Evolutionary conservation across 2,888 invertebrate species (phyloP), one percentile per base, ranked within the genome.

Genomic region (Gisinianus flammeolus): DNA sequence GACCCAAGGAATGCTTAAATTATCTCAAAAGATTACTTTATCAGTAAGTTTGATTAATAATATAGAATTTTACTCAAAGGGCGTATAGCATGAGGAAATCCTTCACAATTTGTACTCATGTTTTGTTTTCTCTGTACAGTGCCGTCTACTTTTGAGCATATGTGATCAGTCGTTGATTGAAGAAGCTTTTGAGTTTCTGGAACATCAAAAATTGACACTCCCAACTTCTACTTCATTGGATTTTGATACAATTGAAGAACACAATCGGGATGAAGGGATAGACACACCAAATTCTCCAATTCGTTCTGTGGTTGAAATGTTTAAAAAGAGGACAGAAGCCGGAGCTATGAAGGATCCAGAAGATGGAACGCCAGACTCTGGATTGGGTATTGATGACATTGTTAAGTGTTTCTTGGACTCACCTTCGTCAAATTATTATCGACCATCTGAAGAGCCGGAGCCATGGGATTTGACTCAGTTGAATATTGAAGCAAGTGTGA

Each of bases 111-210:
- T n/a, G n/a, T n/a, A n/a, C n/a, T n/a, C n/a, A n/a, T n/a, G n/a
- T n/a, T n/a, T n/a, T n/a, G n/a, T n/a, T n/a, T n/a, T n/a, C n/a
- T n/a, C n/a, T n/a, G n/a, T n/a, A n/a, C 84, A 89, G 89, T 93
- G 94, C 0, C 90, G 92, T 81, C 93, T 93, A 72, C 88, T 96
- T 77, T 88, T 95, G 2, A 91, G 92, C 71, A 90, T 96, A 1
- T 96, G 96, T 93, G 94, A 96, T 86, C 93, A 94, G 0, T 91
- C 91, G 10, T 88, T 94, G 54, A 93, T 96, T 0, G 95, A 96
- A 86, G 94, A 24, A 86, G 93, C 95, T 0, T 89, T 96, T 66
- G 91, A 92, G 12, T 93, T 93, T 85, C 91, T 96, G 68, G 94
- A 95, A 85, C 92, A 93, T 86, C 92, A 93, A 56, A 93, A 92